Evolutionary conservation across 2,888 invertebrate species (phyloP).

Genomic region (Eupeodes latifasciatus): DNA sequence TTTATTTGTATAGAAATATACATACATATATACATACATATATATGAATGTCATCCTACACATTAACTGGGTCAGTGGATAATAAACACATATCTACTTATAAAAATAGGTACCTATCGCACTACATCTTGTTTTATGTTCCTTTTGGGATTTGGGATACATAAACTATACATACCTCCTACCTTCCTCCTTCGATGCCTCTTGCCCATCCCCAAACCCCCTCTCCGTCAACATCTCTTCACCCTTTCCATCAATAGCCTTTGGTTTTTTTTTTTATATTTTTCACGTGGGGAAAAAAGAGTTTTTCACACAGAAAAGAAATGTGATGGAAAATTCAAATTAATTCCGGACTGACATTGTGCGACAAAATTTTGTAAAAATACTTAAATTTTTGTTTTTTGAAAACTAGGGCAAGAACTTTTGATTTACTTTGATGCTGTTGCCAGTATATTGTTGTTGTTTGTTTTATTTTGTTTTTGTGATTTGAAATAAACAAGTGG

Average conservation of each 20-base stretch:
- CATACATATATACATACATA: too few relatives aligned
- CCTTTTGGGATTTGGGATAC: conserved; percentile 48
- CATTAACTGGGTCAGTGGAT: conserved; percentile 75
- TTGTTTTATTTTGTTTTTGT: background rate
- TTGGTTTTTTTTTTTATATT: conserved; percentile 1
- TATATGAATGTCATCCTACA: conserved; percentile 66
- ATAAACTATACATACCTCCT: conserved; percentile 21
- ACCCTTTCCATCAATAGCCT: conserved; percentile 27
- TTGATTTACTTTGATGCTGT: conserved; percentile 18
- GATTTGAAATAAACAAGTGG: background rate
- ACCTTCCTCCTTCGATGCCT: too few relatives aligned
- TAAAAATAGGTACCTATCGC: conserved; percentile 27
- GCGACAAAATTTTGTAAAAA: conserved; percentile 32
- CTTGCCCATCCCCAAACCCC: too few relatives aligned
- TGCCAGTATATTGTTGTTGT: conserved; percentile 17
- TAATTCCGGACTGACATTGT: conserved; percentile 66
- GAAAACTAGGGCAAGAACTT: conserved; percentile 68
- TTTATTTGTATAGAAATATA: conserved; percentile 13
- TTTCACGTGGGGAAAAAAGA: background rate
- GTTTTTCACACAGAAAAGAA: conserved; percentile 31
- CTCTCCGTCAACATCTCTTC: too few relatives aligned
- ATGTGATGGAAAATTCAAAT: conserved; percentile 33
- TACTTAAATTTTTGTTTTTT: conserved; percentile 4
- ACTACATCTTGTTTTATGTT: conserved; percentile 21
- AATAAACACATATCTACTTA: conserved; percentile 61